Base-by-base conservation (phyloP, 2,888 invertebrate species). In the Eustalomyia histrio region DNA sequence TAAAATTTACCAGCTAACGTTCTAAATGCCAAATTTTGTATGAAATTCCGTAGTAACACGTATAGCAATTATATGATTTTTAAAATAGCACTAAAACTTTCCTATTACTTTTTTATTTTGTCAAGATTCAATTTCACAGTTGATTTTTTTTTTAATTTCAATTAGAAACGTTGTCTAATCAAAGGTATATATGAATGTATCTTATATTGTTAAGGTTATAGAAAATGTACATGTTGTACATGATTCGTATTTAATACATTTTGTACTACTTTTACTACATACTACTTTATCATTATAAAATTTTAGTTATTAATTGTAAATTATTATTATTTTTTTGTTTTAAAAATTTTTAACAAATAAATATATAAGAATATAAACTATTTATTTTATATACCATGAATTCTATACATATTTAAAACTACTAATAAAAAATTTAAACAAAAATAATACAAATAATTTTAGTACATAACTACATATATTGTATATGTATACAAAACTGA, bases 341-440 rank as follows among this genome's bases (percentile, higher is more conserved):
- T 65, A 47, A 63, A 71, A 43, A 61, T 24, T 12, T 57, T 16
- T 33, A 8, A 57, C n/a, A 33, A n/a, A 33, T 16, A 57, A 16
- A 55, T 24, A 33, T 33, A 57, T 72, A 72, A 47, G 71, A 47
- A 67, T 47, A 78, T 72, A 24, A 72, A 60, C 60, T 72, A 72
- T 78, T 78, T 78, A 78, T 78, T 78, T 72, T 67, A 72, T 61
- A 78, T 78, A 78, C 76, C 53, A 78, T 60, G 43, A 72, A 67
- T 52, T 65, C 43, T 47, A 47, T 47, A 47, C 43, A 47, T n/a
- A 47, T 47, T 47, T 47, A 47, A n/a, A 47, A 71, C 64, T 14
- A 67, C 53, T 57, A 12, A 50, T 52, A 14, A 47, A 21, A 43
- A 17, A 53, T 21, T 6, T 29, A 53, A 29, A 35, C 16, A 12